Base-by-base conservation (phyloP, 2,888 invertebrate species). In the Busseola fusca region DNA sequence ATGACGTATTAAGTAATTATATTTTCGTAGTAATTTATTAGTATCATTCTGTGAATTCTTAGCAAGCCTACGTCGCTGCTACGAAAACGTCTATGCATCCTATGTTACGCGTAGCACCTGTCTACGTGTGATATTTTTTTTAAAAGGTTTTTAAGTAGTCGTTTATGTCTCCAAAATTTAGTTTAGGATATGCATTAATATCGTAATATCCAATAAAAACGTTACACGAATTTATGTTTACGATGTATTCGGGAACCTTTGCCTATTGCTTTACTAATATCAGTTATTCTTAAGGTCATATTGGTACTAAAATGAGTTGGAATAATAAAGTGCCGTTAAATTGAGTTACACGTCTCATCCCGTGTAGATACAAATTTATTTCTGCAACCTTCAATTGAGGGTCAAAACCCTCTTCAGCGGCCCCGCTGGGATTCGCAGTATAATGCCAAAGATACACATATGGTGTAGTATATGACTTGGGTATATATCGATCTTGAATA, bases 51-150 rank as follows among this genome's bases (percentile, higher is more conserved):
- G 30, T 25, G 60, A 65, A 40, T 56, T 34, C 57, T 59, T 71
- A 77, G 68, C 62, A 54, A 18, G 40, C 45, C 78, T 75, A 82
- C 69, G 75, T 7, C 0, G n/a, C 18, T 27, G 59, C 78, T 75
- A 82, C 72, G 72, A 57, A 58, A 57, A 56, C 3, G n/a, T 4
- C 70, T 69, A 73, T 64, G 59, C 52, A 34, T 57, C 62, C 76
- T 81, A 76, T 76, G 69, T 50, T n/a, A 27, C 30, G 48, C 58
- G 67, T 70, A 70, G 40, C 69, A 52, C 37, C 18, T 16, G 42
- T 57, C 25, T 50, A 50, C 34, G 12, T 27, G 12, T 27, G 16
- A 27, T 21, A 27, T 40, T 64, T 69, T 14, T 58, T 16, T 42
- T 5, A 3, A 52, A 64, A 68, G 1, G 48, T 63, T 67, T 59